Evolutionary conservation across 2,113 vertebrate genomes (phyloP), one percentile per base, ranked within the genome.

Genomic region (Pseudorectes ferrugineus): DNA sequence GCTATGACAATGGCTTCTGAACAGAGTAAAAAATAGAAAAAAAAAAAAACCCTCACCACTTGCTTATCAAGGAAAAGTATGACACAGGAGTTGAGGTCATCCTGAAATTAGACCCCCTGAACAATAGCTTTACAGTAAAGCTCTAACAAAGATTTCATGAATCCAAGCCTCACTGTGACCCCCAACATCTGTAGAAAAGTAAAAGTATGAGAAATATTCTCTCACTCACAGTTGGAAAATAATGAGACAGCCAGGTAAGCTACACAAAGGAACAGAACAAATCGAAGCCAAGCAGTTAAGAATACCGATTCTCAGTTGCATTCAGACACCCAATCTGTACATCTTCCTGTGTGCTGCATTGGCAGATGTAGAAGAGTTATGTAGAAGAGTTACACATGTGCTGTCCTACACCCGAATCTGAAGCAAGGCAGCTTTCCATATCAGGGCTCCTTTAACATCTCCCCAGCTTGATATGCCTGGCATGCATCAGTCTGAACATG

Each of bases 1-100:
- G 88, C 79, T 90, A 90, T 88, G 82, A 83, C 92, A 93, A 85
- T 93, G 51, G 63, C n/a, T 89, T 86, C 80, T 54, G 77, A 88
- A 77, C 5, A 75, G 42, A 79, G 35, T 26, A 3, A 81, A 89
- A 88, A 73, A 89, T 43, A 49, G 58, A 52, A 14, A 23, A 35
- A 42, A 20, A 23, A 88, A 35, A 43, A 17, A 26, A 6, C 5
- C 4, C 0, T 52, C 20, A 40, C 4, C 29, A 14, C 33, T 85
- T 68, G 22, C 71, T 73, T 81, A 51, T 68, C 76, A 84, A 85
- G 70, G 35, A 58, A 59, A 93, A 74, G 43, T 48, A 57, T 67
- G 82, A 83, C 55, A 93, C 46, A 10, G 21, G 36, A 88, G 17
- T 28, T 92, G 48, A 83, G 79, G 79, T 92, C 72, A 81, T 83